Base-by-base conservation (phyloP, 1,140 invertebrate genomes). In the Wiebesia pumilae region DNA sequence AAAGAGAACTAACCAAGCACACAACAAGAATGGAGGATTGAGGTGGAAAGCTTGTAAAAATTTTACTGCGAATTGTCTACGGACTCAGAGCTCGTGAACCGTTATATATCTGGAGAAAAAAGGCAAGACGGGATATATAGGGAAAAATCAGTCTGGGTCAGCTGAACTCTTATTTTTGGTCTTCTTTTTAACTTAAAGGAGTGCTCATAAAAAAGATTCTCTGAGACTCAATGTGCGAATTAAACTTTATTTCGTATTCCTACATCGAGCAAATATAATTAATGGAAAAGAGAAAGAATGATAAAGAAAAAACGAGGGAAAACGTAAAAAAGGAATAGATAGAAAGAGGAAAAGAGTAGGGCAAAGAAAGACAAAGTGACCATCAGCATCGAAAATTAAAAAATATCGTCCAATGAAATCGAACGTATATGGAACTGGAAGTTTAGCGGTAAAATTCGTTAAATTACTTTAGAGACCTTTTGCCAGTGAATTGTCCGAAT, bases 31-130 rank as follows among this genome's bases (percentile, higher is more conserved):
- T 30, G 14, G 83, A 82, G 73, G 81, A 80, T 58, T 81, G 75
- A 88, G 84, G 38, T 87, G 89, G 88, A 89, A 86, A 89, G 91
- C 90, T 90, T 92, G 92, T 94, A 94, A 94, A 94, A 94, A 93
- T 94, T 93, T 94, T 93, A 94, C 92, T 94, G 93, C 92, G 92
- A 93, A 93, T 94, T 93, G 93, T 94, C 93, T 93, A 92, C 92
- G 91, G 90, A 92, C 91, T 89, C 90, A 89, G 89, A 91, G 87
- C 90, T 89, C 89, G 89, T 86, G 88, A 88, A 86, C 88, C 83
- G 83, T 92, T 92, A 93, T 92, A 92, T 90, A 89, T 90, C 88
- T 89, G 89, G 90, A 90, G 91, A 92, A 92, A 92, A 92, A 91
- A 78, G 90, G 90, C 88, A 89, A 88, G 81, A 54, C 88, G 90